Evolutionary conservation across 2,113 vertebrate species (phyloP).

Genomic region (Hippocampus barbouri): DNA sequence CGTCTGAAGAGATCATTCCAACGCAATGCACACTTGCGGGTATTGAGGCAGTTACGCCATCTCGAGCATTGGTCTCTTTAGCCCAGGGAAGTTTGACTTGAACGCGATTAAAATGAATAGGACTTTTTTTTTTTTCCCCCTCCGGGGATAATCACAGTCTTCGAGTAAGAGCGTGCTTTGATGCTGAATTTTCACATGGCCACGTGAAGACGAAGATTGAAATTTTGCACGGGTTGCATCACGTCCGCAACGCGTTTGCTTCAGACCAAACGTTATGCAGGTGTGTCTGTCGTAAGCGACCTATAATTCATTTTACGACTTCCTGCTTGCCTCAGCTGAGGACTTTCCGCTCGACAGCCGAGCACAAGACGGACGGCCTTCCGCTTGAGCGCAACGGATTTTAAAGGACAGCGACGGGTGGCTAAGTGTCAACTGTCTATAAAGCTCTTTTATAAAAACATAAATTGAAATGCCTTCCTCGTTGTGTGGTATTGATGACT

Average conservation of each 20-base stretch:
- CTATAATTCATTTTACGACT: background rate
- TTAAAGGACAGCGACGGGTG: background rate
- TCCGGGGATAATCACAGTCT: no score
- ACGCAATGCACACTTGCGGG: background rate
- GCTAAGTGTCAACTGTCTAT: slow-evolving; percentile 4
- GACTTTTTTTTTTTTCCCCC: background rate
- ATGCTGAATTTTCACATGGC: no score
- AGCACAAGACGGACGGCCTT: background rate
- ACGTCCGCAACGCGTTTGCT: background rate
- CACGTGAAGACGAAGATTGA: background rate
- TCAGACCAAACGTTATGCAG: slow-evolving; percentile 16
- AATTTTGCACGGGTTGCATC: background rate
- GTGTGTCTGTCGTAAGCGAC: background rate
- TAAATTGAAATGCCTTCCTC: slow-evolving; percentile 40
- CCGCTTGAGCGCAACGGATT: background rate
- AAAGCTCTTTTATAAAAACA: slow-evolving; percentile 12
- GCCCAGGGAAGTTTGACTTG: background rate
- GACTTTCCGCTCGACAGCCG: background rate
- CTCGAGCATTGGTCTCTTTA: background rate
- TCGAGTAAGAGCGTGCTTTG: no score
- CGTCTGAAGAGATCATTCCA: background rate
- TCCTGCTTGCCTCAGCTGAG: background rate
- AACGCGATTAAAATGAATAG: background rate
- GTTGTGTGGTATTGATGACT: slow-evolving; percentile 36
- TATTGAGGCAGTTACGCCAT: background rate